A percentile compares a stretch with the other conserved stretches of the same genome.
Evolutionary conservation across 2,888 invertebrate genomes (phyloP).

Genomic region (Drosophila cognata): DNA sequence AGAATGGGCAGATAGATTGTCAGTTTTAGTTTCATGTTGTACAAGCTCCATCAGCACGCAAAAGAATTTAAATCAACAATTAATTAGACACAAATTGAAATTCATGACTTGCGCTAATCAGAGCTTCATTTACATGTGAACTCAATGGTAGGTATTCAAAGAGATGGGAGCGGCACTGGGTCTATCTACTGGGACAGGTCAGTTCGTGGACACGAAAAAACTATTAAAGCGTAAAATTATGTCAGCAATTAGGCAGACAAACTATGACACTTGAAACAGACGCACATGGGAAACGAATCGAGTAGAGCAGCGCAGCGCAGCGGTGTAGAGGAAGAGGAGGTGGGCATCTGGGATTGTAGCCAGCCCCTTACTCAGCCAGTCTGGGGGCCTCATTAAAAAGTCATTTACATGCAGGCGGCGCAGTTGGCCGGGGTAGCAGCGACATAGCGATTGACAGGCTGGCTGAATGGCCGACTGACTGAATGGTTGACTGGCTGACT

Average conservation of each 20-base stretch:
- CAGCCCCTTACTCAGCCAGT: slow-evolving; percentile 3
- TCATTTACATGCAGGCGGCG: slow-evolving; percentile 78
- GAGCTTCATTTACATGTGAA: slow-evolving; percentile 75
- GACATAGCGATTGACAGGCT: slow-evolving; percentile 33
- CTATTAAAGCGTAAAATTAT: slow-evolving; percentile 74
- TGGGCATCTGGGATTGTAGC: slow-evolving; percentile 1
- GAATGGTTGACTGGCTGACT: slow-evolving; percentile 42
- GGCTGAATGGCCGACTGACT: slow-evolving; percentile 21
- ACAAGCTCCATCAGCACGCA: slow-evolving; percentile 55
- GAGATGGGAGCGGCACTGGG: neutral
- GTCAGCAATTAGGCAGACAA: slow-evolving; percentile 73
- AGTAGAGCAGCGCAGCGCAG: neutral
- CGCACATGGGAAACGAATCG: slow-evolving; percentile 23
- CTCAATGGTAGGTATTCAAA: slow-evolving; percentile 51
- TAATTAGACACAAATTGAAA: slow-evolving; percentile 76
- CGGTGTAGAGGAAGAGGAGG: neutral
- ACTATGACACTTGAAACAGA: slow-evolving; percentile 66
- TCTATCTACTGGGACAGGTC: slow-evolving; percentile 35
- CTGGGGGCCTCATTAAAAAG: slow-evolving; percentile 75
- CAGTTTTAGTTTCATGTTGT: slow-evolving; percentile 4
- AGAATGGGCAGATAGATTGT: slow-evolving; percentile 11
- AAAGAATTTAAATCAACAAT: slow-evolving; percentile 75
- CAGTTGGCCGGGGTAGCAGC: slow-evolving; percentile 54
- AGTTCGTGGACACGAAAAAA: slow-evolving; percentile 56
- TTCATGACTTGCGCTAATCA: slow-evolving; percentile 77